Conservation (phyloP, 2,888 invertebrate genomes). For the Pyrgus malvae region DNA sequence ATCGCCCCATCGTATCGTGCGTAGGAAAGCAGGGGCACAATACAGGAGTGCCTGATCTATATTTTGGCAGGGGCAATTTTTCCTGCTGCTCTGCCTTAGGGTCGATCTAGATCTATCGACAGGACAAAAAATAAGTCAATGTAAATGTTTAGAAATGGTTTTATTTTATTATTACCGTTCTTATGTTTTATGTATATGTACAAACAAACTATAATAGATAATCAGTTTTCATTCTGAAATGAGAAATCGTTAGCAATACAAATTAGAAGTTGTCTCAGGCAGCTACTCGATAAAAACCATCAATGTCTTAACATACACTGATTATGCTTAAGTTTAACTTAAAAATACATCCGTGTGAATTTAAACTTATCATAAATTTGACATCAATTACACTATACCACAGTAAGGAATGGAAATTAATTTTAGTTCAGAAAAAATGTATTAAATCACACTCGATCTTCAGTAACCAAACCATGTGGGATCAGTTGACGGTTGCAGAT, state of each 20-base stretch:
- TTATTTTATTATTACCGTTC: conserved; percentile 78
- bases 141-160: conserved; percentile 75
- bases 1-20: too few relatives aligned
- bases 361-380: conserved; percentile 67
- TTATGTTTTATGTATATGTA: conserved; percentile 81
- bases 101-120: too few relatives aligned
- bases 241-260: conserved; percentile 73
- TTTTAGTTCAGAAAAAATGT: conserved; percentile 59
- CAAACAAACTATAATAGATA: conserved; percentile 79
- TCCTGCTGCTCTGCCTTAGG: too few relatives aligned
- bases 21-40: too few relatives aligned
- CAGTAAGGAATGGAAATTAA: conserved; percentile 76
- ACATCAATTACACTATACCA: conserved; percentile 76
- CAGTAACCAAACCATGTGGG: conserved; percentile 5
- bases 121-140: conserved; percentile 30
- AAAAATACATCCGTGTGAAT: conserved; percentile 70
- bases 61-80: too few relatives aligned
- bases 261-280: conserved; percentile 51
- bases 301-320: conserved; percentile 69
- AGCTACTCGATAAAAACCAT: conserved; percentile 57
- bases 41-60: too few relatives aligned
- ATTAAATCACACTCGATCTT: conserved; percentile 59
- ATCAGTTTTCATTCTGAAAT: conserved; percentile 74
- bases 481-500: conserved; percentile 41
- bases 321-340: conserved; percentile 77